Percentiles rank a stretch among this genome's conserved stretches.
These are phyloP conservation scores for Horisme vitalbata DNA, from an alignment of 2,888 invertebrate genomes.

Conservation along the genomic window DNA sequence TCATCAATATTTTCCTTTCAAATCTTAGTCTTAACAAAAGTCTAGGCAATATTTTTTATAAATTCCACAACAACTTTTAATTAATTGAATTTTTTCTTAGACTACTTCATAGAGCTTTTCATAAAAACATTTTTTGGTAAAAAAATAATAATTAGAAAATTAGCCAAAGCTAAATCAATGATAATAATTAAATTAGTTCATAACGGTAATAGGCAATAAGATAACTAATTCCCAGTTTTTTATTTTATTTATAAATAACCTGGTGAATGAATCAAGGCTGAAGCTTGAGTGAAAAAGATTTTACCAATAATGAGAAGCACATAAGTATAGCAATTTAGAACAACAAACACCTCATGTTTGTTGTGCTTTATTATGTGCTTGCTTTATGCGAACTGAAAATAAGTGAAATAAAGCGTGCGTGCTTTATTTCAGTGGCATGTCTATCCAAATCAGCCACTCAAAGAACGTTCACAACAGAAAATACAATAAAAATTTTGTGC, in stretches of 20 bases:
- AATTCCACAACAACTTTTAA: neutral
- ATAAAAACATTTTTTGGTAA: constrained; percentile 24
- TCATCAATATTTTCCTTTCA: constrained; percentile 8
- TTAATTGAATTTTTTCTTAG: constrained; percentile 4
- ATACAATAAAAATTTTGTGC: constrained; percentile 38
- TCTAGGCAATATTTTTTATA: neutral
- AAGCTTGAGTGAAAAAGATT: too few species aligned
- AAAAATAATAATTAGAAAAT: constrained; percentile 37
- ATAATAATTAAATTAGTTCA: too few species aligned
- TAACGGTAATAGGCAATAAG: too few species aligned
- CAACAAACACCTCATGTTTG: too few species aligned
- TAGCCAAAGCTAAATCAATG: too few species aligned
- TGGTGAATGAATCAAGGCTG: too few species aligned
- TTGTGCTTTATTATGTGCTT: too few species aligned
- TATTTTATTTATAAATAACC: too few species aligned
- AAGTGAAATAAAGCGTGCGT: neutral
- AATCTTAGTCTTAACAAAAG: constrained; percentile 4
- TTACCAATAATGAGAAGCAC: too few species aligned
- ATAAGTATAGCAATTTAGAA: too few species aligned
- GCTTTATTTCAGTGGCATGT: constrained; percentile 7
- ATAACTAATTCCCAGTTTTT: too few species aligned
- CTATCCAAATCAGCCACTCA: constrained; percentile 11
- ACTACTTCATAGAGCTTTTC: neutral
- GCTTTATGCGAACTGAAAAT: too few species aligned
- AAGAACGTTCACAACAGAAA: constrained; percentile 22